Percentiles rank a stretch among this genome's conserved stretches.
phyloP scores from a whole-genome alignment of 30 jellyfish, hydroid and myxozoan species.

The Chironex yamaguchii region DNA sequence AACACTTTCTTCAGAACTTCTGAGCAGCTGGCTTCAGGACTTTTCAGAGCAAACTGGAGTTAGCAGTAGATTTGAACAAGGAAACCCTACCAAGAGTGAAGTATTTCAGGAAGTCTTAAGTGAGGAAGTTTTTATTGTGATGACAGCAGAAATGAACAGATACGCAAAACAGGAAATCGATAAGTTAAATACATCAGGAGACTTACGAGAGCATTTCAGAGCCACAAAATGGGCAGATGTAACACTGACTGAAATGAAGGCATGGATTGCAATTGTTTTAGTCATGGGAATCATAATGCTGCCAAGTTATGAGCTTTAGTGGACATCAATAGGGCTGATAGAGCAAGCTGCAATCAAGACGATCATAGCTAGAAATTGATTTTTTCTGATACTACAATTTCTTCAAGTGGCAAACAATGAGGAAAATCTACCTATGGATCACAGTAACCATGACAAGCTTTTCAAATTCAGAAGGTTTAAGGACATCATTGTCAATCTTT shows the following conservation, averaged over 20 bases:
- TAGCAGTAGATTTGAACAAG: too few relatives aligned
- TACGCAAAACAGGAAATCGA: background rate
- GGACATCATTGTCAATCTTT: conserved; percentile 20
- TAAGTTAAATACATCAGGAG: background rate
- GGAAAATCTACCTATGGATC: background rate
- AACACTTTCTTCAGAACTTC: too few relatives aligned
- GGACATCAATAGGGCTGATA: background rate
- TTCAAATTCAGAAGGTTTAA: conserved; percentile 8
- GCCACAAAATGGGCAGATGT: conserved; percentile 14
- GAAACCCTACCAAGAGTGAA: too few relatives aligned
- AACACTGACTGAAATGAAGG: conserved; percentile 16
- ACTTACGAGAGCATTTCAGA: conserved; percentile 1
- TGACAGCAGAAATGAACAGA: background rate
- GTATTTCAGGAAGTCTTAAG: too few relatives aligned
- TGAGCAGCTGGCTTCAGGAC: too few relatives aligned
- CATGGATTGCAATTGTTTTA: background rate
- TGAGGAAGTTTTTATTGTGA: too few relatives aligned
- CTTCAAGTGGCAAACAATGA: conserved; percentile 6
- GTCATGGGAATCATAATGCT: conserved; percentile 7
- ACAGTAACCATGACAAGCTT: conserved; percentile 4
- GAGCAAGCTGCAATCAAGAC: background rate
- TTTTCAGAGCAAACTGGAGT: too few relatives aligned
- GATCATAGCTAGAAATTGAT: conserved; percentile 7
- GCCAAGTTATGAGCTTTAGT: conserved; percentile 19
- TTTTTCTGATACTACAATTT: background rate